Percentiles rank a stretch among this genome's conserved stretches.
Evolutionary conservation across 1,140 invertebrate species (phyloP).

Genomic region (Drosophila teissieri): DNA sequence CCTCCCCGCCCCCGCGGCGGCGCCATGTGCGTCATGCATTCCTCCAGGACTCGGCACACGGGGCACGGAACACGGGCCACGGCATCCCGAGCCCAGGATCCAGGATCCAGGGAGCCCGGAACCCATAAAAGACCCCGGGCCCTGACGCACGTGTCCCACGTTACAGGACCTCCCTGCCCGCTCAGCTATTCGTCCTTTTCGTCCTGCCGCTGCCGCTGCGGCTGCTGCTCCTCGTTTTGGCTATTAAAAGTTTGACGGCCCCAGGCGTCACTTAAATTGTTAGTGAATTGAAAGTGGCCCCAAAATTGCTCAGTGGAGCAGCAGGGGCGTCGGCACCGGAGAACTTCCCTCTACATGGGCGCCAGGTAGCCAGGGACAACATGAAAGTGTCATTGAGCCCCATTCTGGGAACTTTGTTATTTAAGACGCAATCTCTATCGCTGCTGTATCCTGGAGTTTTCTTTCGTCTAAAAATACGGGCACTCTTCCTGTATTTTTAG

Average conservation of each 20-base stretch:
- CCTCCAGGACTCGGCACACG: conserved; percentile 3
- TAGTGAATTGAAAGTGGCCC: conserved; percentile 50
- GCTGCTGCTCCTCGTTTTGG: conserved; percentile 44
- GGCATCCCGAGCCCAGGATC: background rate
- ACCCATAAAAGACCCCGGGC: conserved; percentile 23
- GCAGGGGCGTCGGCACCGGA: conserved; percentile 4
- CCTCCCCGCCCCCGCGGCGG: too few species aligned
- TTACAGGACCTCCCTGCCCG: background rate
- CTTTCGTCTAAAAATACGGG: background rate
- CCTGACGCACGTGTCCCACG: conserved; percentile 55
- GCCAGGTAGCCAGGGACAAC: conserved; percentile 6
- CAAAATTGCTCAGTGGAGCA: conserved; percentile 33
- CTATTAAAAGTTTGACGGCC: conserved; percentile 68
- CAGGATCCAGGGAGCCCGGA: background rate
- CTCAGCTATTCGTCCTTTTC: background rate
- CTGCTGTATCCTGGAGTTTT: background rate
- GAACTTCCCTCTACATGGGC: conserved; percentile 7
- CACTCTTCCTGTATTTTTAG: too few species aligned
- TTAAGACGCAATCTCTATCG: background rate
- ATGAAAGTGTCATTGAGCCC: conserved; percentile 17
- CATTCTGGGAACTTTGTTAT: background rate
- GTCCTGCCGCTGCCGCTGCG: conserved; percentile 6
- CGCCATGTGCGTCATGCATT: conserved; percentile 55
- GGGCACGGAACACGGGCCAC: too few species aligned
- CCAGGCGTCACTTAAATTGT: conserved; percentile 65